Base-by-base conservation (phyloP, 2,888 invertebrate species). In the Aspidiotus rigidus region DNA sequence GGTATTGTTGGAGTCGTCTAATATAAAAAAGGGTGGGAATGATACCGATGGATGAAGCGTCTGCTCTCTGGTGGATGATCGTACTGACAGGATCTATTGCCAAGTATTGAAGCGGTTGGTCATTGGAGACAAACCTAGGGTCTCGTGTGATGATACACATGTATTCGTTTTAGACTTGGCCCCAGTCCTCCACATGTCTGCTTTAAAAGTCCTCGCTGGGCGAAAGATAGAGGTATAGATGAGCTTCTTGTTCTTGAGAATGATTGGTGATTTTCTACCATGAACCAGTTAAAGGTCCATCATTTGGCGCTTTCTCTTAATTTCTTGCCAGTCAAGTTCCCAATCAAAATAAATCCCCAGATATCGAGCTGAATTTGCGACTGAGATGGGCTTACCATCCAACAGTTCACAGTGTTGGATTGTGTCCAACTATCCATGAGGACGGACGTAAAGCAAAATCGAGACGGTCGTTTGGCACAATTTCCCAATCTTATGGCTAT, bases 311-410 rank as follows among this genome's bases (percentile, higher is more conserved):
- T 56, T 60, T n/a, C 16, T 15, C 16, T 60, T 15, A 9, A 60
- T 16, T 9, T 60, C 60, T 11, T 7, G 28, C 39, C 60, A 60
- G 39, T 60, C 28, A 9, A 60, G 39, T 60, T 60, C 28, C 7
- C 28, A 28, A n/a, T 60, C 60, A 9, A 60, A 16, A n/a, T 60
- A 39, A 7, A 60, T 17, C 7, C 60, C 60, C 9, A 60, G 16
- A 15, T 56, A 56, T n/a, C 56, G 56, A 56, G 56, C 56, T 56
- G 56, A 44, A 11, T 44, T 44, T 44, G 11, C 49, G 49, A n/a
- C n/a, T n/a, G n/a, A n/a, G n/a, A n/a, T n/a, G n/a, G n/a, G n/a
- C n/a, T n/a, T n/a, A n/a, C n/a, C n/a, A n/a, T n/a, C n/a, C n/a
- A n/a, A n/a, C n/a, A n/a, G n/a, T n/a, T n/a, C n/a, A n/a, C n/a